Base-by-base conservation (phyloP, 2,888 invertebrate genomes). In the Drosophila kuntzei region DNA sequence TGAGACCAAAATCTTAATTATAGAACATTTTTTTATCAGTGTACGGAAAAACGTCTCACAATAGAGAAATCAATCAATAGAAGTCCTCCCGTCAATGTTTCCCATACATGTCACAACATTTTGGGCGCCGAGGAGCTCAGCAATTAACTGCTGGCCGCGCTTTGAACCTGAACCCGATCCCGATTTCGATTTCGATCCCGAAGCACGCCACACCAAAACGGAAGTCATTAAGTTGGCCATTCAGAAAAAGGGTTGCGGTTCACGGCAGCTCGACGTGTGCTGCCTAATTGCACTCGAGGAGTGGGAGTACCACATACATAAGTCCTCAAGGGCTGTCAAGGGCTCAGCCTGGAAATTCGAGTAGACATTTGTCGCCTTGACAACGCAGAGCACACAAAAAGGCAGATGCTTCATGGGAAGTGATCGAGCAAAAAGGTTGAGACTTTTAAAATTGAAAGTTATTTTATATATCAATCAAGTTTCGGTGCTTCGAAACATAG, bases 151-250 rank as follows among this genome's bases (percentile, higher is more conserved):
- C 50, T 27, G 47, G 46, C 41, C 51, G 50, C 68, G 62, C 57
- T 49, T 44, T 39, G 57, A 65, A 66, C 73, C 73, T 60, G 57
- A 70, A 78, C 73, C 43, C 44, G 49, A 44, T 36, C 54, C 64
- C 50, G 47, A 43, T 47, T 49, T 44, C 58, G 37, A 49, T 39
- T 37, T 25, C 50, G 34, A 43, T 43, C 14, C 16, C 27, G 14
- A 46, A 27, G 9, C 25, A n/a, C 37, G 32, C 44, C 46, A 32
- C 50, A 44, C 25, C 53, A 34, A 67, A 80, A 68, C 84, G 84
- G 84, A 85, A 84, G 84, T 85, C 87, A 79, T 85, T 89, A 81
- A 79, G 73, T 65, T 79, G 67, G 51, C 58, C 49, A 59, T 55
- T 61, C 41, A 22, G 12, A 20, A 14, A 80, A 85, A 87, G 88